Conservation (phyloP, 2,888 invertebrate genomes). For the Cataglyphis livida region DNA sequence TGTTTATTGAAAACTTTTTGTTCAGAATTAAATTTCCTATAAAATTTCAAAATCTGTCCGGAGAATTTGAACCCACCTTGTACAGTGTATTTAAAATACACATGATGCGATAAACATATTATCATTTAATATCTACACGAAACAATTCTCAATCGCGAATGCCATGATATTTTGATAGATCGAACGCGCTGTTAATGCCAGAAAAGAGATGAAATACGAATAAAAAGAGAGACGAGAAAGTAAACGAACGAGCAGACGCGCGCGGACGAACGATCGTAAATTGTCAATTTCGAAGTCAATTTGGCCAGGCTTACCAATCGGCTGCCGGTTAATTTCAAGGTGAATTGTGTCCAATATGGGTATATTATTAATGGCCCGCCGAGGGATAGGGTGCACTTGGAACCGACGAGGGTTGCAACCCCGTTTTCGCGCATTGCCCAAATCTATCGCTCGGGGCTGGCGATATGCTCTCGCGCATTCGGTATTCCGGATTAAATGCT, state of each 20-base stretch:
- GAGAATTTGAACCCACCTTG: too few relatives aligned
- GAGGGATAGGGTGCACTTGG: constrained; percentile 81
- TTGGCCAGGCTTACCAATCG: constrained; percentile 85
- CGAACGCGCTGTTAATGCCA: background rate
- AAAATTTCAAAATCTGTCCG: too few relatives aligned
- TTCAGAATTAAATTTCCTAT: too few relatives aligned
- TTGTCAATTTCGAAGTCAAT: constrained; percentile 86
- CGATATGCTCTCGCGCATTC: constrained; percentile 67
- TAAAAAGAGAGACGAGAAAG: constrained; percentile 17
- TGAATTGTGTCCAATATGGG: constrained; percentile 86
- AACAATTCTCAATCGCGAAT: background rate
- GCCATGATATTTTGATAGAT: constrained; percentile 24
- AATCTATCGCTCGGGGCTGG: constrained; percentile 83
- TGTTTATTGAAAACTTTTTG: too few relatives aligned
- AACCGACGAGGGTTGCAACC: constrained; percentile 83
- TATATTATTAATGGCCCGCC: constrained; percentile 85
- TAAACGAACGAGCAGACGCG: constrained; percentile 47
- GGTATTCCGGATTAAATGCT: constrained; percentile 76
- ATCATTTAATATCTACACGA: background rate
- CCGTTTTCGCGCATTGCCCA: constrained; percentile 84
- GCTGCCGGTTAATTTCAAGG: constrained; percentile 86
- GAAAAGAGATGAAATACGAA: constrained; percentile 8
- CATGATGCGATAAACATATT: background rate
- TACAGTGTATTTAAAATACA: too few relatives aligned
- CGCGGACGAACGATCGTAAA: constrained; percentile 80